These are phyloP conservation scores for Cairina moschata DNA, from an alignment of 2,113 vertebrate species.

Conservation along the genomic window DNA sequence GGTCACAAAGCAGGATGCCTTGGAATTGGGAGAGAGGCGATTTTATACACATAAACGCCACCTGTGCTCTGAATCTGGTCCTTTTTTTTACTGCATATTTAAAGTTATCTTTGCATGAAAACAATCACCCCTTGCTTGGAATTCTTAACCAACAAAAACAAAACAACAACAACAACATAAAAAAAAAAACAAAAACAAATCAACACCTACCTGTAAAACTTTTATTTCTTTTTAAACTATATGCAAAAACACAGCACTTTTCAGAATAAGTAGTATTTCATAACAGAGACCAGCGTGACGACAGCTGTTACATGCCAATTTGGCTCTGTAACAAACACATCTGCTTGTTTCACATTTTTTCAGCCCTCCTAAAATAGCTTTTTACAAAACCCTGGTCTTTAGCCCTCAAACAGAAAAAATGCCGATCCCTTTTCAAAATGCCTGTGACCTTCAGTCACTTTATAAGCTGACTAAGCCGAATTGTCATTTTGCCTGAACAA, in stretches of 20 bases:
- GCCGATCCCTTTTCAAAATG: not conserved
- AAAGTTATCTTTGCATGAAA: not conserved
- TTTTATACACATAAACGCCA: not conserved
- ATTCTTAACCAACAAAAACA: not conserved
- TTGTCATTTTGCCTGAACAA: not conserved
- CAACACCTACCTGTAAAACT: not conserved
- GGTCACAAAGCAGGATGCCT: fast-evolving
- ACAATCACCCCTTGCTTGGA: not conserved
- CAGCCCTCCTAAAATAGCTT: conserved; percentile 22
- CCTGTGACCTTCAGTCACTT: not conserved
- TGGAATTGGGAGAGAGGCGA: fast-evolving
- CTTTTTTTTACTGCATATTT: not conserved
- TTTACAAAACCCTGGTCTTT: not conserved
- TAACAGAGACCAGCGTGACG: not conserved
- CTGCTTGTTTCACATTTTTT: not conserved
- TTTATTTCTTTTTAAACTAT: not conserved
- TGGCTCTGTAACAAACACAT: conserved; percentile 16
- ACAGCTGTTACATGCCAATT: not conserved
- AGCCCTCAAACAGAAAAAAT: not conserved
- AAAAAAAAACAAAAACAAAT: too few species aligned
- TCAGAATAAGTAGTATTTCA: conserved; percentile 24
- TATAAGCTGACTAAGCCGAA: not conserved
- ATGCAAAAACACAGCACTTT: not conserved
- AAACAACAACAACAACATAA: too few species aligned
- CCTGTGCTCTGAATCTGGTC: not conserved